phyloP scores from a whole-genome alignment of 2,797 vertebrate species.

The Siniperca obscura region DNA sequence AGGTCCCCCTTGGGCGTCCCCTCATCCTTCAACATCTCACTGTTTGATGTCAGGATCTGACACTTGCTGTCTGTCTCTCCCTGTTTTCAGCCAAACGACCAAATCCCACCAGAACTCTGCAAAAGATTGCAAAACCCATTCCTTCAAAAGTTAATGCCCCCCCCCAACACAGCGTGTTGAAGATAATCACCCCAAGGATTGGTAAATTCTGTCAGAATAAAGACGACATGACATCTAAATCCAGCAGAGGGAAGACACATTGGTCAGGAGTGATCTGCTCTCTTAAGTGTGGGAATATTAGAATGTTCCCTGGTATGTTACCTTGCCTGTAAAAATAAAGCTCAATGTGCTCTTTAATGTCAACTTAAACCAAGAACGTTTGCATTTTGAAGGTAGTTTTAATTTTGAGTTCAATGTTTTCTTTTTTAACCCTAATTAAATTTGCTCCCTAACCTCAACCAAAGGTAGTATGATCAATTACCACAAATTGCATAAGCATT shows the following conservation, averaged over 20 bases:
- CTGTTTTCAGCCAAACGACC: constrained; percentile 51
- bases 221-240: constrained; percentile 44
- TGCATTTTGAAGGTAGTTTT: neutral
- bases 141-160: constrained; percentile 49
- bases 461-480: neutral
- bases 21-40: constrained; percentile 61
- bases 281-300: neutral
- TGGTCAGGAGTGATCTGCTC: constrained; percentile 31
- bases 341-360: neutral
- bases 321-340: neutral
- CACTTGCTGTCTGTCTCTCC: constrained; percentile 59
- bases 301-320: neutral
- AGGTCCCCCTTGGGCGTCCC: constrained; percentile 41
- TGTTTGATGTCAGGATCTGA: constrained; percentile 73
- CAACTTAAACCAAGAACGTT: neutral
- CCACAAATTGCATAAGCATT: neutral
- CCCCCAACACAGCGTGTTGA: constrained; percentile 14
- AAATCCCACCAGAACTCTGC: constrained; percentile 63
- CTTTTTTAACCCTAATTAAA: neutral
- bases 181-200: constrained; percentile 49
- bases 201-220: constrained; percentile 55
- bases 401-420: neutral
- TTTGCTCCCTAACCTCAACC: neutral
- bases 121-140: constrained; percentile 41
- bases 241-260: constrained; percentile 5